Evolutionary conservation across 1,140 invertebrate species (phyloP), one percentile per base, ranked within the genome.

Genomic region (Trichoplusia ni): DNA sequence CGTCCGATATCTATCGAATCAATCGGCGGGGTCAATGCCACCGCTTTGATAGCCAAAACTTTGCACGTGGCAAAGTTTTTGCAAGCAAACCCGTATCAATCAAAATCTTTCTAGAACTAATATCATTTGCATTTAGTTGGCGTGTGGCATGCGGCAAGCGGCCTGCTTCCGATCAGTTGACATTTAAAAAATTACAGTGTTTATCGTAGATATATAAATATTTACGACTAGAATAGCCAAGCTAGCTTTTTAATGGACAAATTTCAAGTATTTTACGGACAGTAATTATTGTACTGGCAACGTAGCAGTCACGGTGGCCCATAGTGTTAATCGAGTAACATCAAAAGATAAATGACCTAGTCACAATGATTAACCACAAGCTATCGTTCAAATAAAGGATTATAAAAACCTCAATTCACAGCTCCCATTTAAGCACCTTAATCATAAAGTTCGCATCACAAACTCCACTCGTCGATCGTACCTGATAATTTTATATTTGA

Each of bases 1-100:
- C 49, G 61, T 27, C 29, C 27, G 61, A 64, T 64, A 64, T 64
- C 61, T 54, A 56, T 64, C 61, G 49, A 46, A 64, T 44, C 19
- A 64, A 64, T 64, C 61, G 38, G n/a, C 23, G 35, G 56, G 51
- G 61, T 64, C 49, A 64, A 56, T 64, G 61, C 37, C 61, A 56
- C 14, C 11, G 18, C 40, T 13, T 31, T 56, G 61, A 64, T 54
- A 35, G 49, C 29, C 29, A 31, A 46, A 46, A 54, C 8, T 64
- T 64, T 64, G 38, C 61, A 64, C 49, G 61, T 27, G 61, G 19
- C 11, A 6, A 25, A 44, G 11, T 64, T 64, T 64, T 64, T 64
- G 29, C 49, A 42, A 35, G 14, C 8, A 47, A 25, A 63, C 25
- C 23, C 38, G 44, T 54, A 54, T 62, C 47, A 51, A 62, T 63